Base-by-base conservation (phyloP, 2,113 vertebrate species). In the Drymodes brunneopygia region DNA sequence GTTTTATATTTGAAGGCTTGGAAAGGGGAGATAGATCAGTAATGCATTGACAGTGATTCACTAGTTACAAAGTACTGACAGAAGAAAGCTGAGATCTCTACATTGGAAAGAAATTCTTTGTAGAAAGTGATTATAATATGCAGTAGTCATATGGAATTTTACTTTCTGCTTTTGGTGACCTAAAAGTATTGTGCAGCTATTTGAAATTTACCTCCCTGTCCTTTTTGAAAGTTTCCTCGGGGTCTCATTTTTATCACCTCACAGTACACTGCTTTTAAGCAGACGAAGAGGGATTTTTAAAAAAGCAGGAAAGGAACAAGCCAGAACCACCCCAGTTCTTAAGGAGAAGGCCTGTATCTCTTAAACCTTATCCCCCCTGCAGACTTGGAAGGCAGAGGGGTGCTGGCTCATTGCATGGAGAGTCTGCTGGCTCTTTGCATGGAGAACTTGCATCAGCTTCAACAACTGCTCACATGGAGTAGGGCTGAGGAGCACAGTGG, bases 391-490 rank as follows among this genome's bases (percentile, higher is more conserved):
- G 71, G 87, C 81, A 80, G 62, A 90, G 25, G 20, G 42, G 8
- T 70, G 70, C 70, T 96, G 94, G 91, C 77, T 77, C 4, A 2
- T 81, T 9, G 35, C 1, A 0, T 28, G 73, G 80, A 95, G 64
- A 84, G 56, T 78, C 81, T 90, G 78, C 74, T 95, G 94, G 85
- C 88, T 93, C 56, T 47, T 56, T 11, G 16, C 22, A 1, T 9
- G 57, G 86, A 94, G 86, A 95, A 82, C 81, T 96, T 53, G 16
- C 62, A 80, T 94, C 85, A 87, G 58, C 71, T 91, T 88, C 78
- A 86, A 12, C 47, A 51, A 7, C 62, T 58, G 2, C 51, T 95
- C 58, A 25, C 29, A 17, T 25, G 51, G 70, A 69, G 33, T 8
- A 60, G 48, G 36, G 58, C 66, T 73, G 38, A 89, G 69, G 75